Conservation (phyloP, 2,888 invertebrate genomes). For the Anticlea derivata region DNA sequence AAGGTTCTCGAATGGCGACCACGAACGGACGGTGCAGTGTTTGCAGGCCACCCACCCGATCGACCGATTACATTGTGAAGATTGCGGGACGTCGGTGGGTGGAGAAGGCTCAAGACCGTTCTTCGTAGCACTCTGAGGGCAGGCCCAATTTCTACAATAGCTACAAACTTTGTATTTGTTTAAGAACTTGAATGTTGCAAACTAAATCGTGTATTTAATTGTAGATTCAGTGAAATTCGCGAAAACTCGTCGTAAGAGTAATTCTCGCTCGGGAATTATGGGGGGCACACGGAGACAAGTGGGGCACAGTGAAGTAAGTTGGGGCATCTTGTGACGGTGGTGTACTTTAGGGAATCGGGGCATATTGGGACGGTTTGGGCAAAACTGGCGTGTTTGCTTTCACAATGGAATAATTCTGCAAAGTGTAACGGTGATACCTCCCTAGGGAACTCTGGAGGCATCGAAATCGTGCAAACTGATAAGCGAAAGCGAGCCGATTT, state of each 20-base stretch:
- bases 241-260: constrained; percentile 4
- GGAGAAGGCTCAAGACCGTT: no score
- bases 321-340: not conserved
- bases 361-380: constrained; percentile 21
- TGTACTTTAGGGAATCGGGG: constrained; percentile 1
- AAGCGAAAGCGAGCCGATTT: constrained; percentile 5
- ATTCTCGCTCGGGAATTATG: constrained; percentile 6
- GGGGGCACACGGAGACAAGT: not conserved
- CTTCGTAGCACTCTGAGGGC: not conserved
- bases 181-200: not conserved
- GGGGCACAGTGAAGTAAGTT: not conserved
- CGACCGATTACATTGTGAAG: no score
- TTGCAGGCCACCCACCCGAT: no score
- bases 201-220: constrained; percentile 9
- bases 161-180: not conserved
- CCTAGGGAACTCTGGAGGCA: constrained; percentile 34
- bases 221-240: not conserved
- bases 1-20: no score
- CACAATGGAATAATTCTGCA: constrained; percentile 52
- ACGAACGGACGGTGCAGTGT: no score
- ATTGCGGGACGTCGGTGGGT: no score
- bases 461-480: not conserved
- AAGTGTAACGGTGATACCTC: constrained; percentile 54
- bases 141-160: constrained; percentile 1
- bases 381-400: constrained; percentile 40